Percentiles rank a stretch among this genome's conserved stretches.
phyloP scores from a whole-genome alignment of 2,797 vertebrate species.

The Streptopelia turtur region DNA sequence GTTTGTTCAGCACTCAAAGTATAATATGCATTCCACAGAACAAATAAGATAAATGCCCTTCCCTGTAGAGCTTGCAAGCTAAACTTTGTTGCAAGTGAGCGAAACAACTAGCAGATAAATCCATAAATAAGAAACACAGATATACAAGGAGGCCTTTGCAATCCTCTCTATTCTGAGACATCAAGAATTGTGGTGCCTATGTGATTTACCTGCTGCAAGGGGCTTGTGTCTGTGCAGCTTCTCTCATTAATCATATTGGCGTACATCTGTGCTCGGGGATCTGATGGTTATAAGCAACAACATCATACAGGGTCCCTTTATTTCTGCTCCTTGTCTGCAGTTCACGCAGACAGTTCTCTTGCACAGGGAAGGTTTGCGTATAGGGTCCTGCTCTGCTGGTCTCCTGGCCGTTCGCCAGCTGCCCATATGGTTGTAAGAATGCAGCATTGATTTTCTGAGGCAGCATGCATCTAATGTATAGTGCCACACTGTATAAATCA shows the following conservation, averaged over 20 bases:
- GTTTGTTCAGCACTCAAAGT: slow-evolving; percentile 7
- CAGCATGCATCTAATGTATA: not conserved
- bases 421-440: slow-evolving; percentile 47
- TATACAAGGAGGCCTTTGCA: not conserved
- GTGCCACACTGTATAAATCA: not conserved
- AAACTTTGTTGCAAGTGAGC: not conserved
- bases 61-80: not conserved
- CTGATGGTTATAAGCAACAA: not conserved
- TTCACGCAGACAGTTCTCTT: not conserved
- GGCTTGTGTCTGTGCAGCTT: not conserved
- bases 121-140: not conserved
- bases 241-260: not conserved
- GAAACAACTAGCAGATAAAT: not conserved
- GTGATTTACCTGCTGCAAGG: not conserved
- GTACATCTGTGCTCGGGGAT: not conserved
- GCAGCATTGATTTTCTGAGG: slow-evolving; percentile 23
- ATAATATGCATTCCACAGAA: not conserved
- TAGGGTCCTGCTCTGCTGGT: not conserved
- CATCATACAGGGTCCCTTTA: not conserved
- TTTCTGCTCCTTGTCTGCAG: not conserved
- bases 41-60: slow-evolving; percentile 35
- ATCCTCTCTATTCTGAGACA: not conserved
- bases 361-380: not conserved
- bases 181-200: not conserved
- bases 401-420: not conserved